These are phyloP conservation scores for Tarsius wallacei DNA, from an alignment of 2,797 vertebrate species.

Conservation along the genomic window DNA sequence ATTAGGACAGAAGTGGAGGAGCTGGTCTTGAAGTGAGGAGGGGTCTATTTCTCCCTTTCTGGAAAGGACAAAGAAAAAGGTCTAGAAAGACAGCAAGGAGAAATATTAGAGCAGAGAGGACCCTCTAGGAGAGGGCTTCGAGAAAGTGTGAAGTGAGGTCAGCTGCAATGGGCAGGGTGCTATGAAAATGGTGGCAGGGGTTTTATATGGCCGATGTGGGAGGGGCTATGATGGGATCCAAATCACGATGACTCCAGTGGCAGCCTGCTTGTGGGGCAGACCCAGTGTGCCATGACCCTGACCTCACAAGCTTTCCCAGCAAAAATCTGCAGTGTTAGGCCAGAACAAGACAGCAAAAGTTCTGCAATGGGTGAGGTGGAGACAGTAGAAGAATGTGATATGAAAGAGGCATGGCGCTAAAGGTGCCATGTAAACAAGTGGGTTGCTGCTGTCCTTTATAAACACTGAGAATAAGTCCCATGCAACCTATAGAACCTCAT, in stretches of 20 bases:
- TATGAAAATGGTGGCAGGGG: background rate
- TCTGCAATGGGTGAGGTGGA: background rate
- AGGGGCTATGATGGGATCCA: fast-evolving
- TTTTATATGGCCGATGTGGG: fast-evolving
- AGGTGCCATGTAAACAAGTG: background rate
- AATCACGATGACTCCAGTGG: background rate
- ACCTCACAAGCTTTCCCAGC: background rate
- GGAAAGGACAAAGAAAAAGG: background rate
- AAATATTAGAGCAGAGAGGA: background rate
- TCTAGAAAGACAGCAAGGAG: background rate
- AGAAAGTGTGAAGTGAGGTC: background rate
- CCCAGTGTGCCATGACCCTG: background rate
- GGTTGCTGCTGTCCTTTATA: background rate
- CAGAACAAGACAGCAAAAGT: background rate
- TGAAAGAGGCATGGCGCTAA: background rate
- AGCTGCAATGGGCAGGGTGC: background rate
- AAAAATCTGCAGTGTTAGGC: background rate
- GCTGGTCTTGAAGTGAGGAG: background rate
- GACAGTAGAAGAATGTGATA: background rate
- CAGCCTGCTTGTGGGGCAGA: background rate
- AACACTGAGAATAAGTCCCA: background rate
- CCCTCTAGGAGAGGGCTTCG: background rate
- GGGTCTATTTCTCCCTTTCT: background rate
- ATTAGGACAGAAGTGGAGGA: background rate
- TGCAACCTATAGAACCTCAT: background rate